A percentile compares a stretch with the other conserved stretches of the same genome.
phyloP scores from a whole-genome alignment of 2,888 invertebrate genomes.

The Globia sparganii region DNA sequence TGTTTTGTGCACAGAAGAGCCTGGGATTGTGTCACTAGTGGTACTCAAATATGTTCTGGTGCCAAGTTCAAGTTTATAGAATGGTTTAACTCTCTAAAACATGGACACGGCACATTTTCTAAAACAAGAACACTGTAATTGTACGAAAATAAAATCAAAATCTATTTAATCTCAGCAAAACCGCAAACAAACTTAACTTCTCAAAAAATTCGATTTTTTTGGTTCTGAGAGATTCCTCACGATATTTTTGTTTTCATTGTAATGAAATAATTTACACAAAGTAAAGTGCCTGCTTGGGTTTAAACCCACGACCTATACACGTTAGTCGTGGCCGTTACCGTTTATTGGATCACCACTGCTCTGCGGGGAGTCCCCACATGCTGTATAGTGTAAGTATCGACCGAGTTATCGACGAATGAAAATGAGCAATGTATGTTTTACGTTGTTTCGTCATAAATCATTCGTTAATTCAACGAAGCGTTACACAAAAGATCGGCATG shows the following conservation, averaged over 20 bases:
- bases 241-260: no score
- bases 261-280: no score
- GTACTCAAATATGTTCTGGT: neutral
- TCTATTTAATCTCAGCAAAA: neutral
- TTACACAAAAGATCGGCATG: slow-evolving; percentile 22
- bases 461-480: neutral
- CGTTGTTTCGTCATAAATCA: neutral
- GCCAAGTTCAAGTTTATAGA: neutral
- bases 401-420: neutral
- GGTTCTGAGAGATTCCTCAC: no score
- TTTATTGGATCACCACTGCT: no score
- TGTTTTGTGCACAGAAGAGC: neutral
- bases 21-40: neutral
- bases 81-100: neutral
- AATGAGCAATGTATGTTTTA: neutral
- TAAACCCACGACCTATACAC: no score
- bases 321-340: no score
- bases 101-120: neutral
- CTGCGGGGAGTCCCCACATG: neutral
- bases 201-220: neutral
- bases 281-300: no score
- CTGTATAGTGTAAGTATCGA: neutral
- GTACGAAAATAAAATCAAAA: neutral
- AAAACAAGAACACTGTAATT: neutral
- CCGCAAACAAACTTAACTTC: neutral